Base-by-base conservation (phyloP, 2,113 vertebrate genomes). In the Phylloscopus whistleri region DNA sequence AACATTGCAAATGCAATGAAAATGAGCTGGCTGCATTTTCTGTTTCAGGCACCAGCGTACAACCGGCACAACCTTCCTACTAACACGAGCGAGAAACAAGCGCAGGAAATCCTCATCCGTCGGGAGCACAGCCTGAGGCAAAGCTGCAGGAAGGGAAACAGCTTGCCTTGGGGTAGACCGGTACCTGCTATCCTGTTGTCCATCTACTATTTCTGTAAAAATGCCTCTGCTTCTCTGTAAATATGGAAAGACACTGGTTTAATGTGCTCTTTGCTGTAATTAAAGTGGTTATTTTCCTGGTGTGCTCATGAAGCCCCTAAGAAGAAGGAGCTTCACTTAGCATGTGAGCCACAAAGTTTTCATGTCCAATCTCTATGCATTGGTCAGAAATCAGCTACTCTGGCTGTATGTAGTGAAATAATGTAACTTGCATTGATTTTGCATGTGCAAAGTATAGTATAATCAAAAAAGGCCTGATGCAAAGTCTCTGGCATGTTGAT, bases 41-140 rank as follows among this genome's bases (percentile, higher is more conserved):
- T 67, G n/a, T 97, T 94, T 44, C 93, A 98, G 98, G 98, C 98
- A 24, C 93, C 95, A 3, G 95, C 98, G 6, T 98, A 98, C 93
- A 98, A 90, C 75, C 95, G 98, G 59, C 97, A 98, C 91, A 98
- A 94, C 46, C 97, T 98, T 48, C 95, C 90, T 51, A 49, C 82
- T 23, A 96, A 96, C 44, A 66, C 84, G 21, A 97, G 83, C 3
- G 97, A 98, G 86, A 97, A 96, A 69, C 97, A 98, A 82, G 98
- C 97, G 1, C 98, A 97, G 66, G 98, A 98, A 97, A 98, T 98
- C 67, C 97, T 98, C 55, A 97, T 98, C 75, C 97, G 97, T 26
- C 95, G 94, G 44, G 97, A 97, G 10, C 96, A 98, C 48, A 98
- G 98, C 68, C 89, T 98, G 55, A 95, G 95, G 66, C 96, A 97